Evolutionary conservation across 2,113 vertebrate genomes (phyloP).

Genomic region (Dicerorhinus sumatrensis): DNA sequence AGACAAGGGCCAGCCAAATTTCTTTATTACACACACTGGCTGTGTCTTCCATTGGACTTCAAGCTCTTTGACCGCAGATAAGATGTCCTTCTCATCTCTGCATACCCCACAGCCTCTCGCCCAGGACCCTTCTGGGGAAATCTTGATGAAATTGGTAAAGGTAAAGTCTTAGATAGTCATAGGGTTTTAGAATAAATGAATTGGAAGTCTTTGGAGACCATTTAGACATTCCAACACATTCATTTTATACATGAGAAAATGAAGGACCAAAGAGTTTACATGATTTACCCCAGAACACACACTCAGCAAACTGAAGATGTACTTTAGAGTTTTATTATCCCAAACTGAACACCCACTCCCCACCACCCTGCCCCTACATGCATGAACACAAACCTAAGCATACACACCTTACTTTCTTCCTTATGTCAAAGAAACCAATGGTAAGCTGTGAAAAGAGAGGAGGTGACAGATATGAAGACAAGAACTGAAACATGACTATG

Average conservation of each 20-base stretch:
- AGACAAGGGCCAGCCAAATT: not conserved
- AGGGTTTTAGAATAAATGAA: not conserved
- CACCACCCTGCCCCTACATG: not conserved
- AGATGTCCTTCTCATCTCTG: not conserved
- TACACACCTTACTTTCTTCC: not conserved
- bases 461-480: not conserved
- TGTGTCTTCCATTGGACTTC: not conserved
- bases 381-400: not conserved
- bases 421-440: not conserved
- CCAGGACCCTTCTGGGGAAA: not conserved
- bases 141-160: not conserved
- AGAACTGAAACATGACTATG: not conserved
- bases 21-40: not conserved
- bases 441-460: not conserved
- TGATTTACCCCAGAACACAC: not conserved
- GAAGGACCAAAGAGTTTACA: not conserved
- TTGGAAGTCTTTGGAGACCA: not conserved
- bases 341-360: not conserved
- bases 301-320: not conserved
- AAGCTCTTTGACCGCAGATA: not conserved
- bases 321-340: not conserved
- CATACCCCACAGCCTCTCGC: not conserved
- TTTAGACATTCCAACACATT: not conserved
- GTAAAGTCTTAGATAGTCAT: not conserved
- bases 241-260: not conserved